Base-by-base conservation (phyloP, 2,888 invertebrate genomes). In the Ectemnius continuus region DNA sequence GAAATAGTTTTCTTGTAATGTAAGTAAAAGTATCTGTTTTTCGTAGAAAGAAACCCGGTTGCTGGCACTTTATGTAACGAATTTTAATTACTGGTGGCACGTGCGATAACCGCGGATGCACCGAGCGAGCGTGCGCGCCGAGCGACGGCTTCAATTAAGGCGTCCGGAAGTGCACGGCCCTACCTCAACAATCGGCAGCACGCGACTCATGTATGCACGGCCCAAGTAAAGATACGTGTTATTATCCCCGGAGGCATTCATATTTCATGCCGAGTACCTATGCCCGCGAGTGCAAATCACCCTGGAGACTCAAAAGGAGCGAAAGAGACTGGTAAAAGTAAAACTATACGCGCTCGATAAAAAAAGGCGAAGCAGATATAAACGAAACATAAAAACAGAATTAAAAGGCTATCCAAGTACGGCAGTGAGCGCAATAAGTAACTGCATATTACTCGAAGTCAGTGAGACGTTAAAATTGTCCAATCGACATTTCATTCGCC, bases 1-100 rank as follows among this genome's bases (percentile, higher is more conserved):
- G 36, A 36, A 11, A 57, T 3, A 14, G 56, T 36, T 28, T 58
- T 14, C 36, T 36, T 36, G 11, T 52, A 1, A 8, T 16, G 26
- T 23, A 16, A 46, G 26, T 4, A 46, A 20, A 58, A 48, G 36
- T 36, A 36, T 28, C 16, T 46, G 63, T 46, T 14, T 48, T 20
- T 67, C 61, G 61, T 64, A 63, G 68, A 72, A 76, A 72, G 23
- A 57, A 47, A 46, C 67, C 46, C 64, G 80, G 78, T 72, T 79
- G 70, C 80, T 71, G 69, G 2, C 18, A 20, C 1, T 72, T 80
- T 80, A 71, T 70, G 20, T 78, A 80, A 80, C 62, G 61, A 57
- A 70, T 52, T 63, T 61, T 67, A 73, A 76, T 60, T 65, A 74
- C 70, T 64, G 46, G 14, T 45, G 6, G 68, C 75, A 58, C 67